A percentile compares a stretch with the other conserved stretches of the same genome.
These are phyloP conservation scores for Lamellibrachia columna DNA, from an alignment of 2,888 invertebrate genomes.

Conservation along the genomic window DNA sequence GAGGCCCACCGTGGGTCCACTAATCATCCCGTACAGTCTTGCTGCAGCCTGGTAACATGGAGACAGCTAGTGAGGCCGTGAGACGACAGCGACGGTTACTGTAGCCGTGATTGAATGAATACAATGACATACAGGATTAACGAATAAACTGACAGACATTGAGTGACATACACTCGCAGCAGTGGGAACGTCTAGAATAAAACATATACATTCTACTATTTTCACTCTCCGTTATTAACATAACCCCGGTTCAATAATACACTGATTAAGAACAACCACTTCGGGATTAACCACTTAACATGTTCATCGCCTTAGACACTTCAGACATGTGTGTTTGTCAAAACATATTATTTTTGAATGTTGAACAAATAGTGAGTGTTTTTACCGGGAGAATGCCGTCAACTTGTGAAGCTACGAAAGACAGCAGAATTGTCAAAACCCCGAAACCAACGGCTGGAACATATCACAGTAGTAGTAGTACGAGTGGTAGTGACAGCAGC, in stretches of 20 bases:
- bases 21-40: slow-evolving; percentile 63
- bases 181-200: no score
- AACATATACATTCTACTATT: no score
- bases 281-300: no score
- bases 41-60: slow-evolving; percentile 56
- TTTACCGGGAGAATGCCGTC: slow-evolving; percentile 86
- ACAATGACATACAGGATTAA: no score
- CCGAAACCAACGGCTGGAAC: slow-evolving; percentile 78
- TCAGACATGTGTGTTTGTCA: background rate
- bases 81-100: background rate
- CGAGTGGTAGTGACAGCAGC: no score
- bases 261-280: no score
- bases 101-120: no score
- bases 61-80: background rate
- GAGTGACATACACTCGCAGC: no score
- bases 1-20: slow-evolving; percentile 63
- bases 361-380: background rate
- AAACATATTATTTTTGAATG: background rate
- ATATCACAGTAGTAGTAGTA: background rate
- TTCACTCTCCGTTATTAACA: no score
- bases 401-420: slow-evolving; percentile 85
- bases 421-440: slow-evolving; percentile 79
- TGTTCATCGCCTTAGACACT: no score
- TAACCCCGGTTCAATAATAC: no score
- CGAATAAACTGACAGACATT: no score